Conservation (phyloP, 2,888 invertebrate species). For the Ochlodes sylvanus region DNA sequence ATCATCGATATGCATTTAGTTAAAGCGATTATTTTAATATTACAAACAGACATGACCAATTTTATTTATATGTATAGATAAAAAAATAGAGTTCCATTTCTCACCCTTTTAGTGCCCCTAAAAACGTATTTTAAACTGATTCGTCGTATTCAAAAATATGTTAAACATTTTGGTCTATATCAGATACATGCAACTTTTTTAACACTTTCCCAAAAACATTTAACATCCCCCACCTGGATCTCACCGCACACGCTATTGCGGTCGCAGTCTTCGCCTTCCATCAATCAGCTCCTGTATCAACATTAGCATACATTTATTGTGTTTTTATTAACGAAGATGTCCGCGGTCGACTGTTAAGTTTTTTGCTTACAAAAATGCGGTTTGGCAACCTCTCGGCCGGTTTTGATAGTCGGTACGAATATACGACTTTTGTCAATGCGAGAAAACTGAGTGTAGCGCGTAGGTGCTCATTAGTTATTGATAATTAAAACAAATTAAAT, state of each 20-base stretch:
- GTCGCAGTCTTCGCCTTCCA: slow-evolving; percentile 29
- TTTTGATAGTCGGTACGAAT: slow-evolving; percentile 43
- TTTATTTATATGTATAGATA: no score
- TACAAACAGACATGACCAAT: no score
- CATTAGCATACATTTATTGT: slow-evolving; percentile 50
- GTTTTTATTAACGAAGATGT: slow-evolving; percentile 41
- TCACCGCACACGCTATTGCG: neutral
- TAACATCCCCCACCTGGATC: no score
- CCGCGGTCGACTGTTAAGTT: slow-evolving; percentile 44
- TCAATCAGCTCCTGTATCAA: slow-evolving; percentile 50
- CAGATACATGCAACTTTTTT: no score
- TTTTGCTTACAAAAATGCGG: slow-evolving; percentile 64
- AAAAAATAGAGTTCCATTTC: no score
- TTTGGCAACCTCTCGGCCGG: slow-evolving; percentile 52
- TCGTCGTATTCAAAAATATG: no score
- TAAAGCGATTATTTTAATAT: no score
- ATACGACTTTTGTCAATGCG: slow-evolving; percentile 21
- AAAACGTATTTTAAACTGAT: no score
- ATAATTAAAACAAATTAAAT: slow-evolving; percentile 11
- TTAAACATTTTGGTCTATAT: no score
- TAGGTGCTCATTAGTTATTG: neutral
- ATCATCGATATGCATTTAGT: no score
- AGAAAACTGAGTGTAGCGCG: neutral
- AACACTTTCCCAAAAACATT: no score
- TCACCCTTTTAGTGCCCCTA: no score